Evolutionary conservation across 2,888 invertebrate genomes (phyloP).

Genomic region (Sericinus montela): DNA sequence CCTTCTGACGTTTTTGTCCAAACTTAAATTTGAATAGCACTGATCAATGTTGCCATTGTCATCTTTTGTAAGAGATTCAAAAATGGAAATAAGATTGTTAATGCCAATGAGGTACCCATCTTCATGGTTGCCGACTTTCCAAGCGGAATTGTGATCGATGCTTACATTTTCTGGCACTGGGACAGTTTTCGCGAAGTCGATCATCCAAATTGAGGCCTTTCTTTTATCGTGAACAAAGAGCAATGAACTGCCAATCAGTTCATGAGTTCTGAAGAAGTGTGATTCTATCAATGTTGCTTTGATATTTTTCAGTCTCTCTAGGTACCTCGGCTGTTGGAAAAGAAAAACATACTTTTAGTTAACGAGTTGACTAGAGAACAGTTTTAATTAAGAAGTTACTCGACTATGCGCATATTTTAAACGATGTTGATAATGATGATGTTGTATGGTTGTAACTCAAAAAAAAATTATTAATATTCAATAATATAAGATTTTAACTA

Average conservation of each 20-base stretch:
- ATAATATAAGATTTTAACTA: too few relatives aligned
- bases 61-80: conserved; percentile 81
- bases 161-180: conserved; percentile 85
- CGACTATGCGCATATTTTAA: too few relatives aligned
- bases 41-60: conserved; percentile 64
- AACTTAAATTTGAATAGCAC: conserved; percentile 48
- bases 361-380: too few relatives aligned
- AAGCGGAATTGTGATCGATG: conserved; percentile 89
- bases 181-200: conserved; percentile 98
- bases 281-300: conserved; percentile 90
- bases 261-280: conserved; percentile 94
- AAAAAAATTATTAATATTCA: too few relatives aligned
- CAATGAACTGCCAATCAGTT: conserved; percentile 96
- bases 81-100: conserved; percentile 92
- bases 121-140: conserved; percentile 97
- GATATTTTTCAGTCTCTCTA: conserved; percentile 91
- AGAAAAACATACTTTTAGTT: not conserved
- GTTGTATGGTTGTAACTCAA: too few relatives aligned
- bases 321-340: conserved; percentile 84
- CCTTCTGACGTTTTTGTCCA: conserved; percentile 59
- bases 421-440: too few relatives aligned
- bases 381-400: too few relatives aligned
- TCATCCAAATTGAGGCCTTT: conserved; percentile 96
- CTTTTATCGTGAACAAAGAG: conserved; percentile 95
- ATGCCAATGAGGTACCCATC: conserved; percentile 97